Base-by-base conservation (phyloP, 2,888 invertebrate genomes). In the Pammene aurita region DNA sequence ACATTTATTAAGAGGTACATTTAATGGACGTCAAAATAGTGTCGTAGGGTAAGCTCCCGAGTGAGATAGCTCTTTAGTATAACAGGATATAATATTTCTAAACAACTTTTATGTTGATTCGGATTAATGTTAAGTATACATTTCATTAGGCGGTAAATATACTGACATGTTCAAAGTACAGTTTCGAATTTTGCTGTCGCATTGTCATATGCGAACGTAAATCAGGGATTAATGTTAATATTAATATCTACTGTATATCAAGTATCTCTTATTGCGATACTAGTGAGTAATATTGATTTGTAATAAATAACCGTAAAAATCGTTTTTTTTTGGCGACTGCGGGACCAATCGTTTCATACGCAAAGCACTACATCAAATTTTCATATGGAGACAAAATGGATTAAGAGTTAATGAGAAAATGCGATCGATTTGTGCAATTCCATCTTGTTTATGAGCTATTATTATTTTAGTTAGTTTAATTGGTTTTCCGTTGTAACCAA, bases 391-490 rank as follows among this genome's bases (percentile, higher is more conserved):
- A 13, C 16, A 48, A 57, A 48, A 61, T 48, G n/a, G 34, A 48
- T 35, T 60, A 0, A 2, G 46, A 10, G 26, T 41, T 18, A 41
- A 57, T 42, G 13, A 7, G 26, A 26, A 2, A 55, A 44, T 2
- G n/a, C 34, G 13, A 18, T 41, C 7, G 35, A 46, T 7, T 46
- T 35, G n/a, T 18, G 13, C 13, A 18, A 50, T 7, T 16, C 6
- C 34, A 38, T 11, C 48, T 46, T 61, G 35, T 61, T 38, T 38
- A 50, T 61, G 14, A 46, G 46, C 13, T 58, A 44, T 58, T 58
- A 50, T 50, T 50, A 35, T 50, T 62, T 62, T 38, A 26, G 10
- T 52, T 62, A 50, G 41, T 50, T 50, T 26, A 52, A 62, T 62
- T 52, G 26, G 38, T 62, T 62, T 52, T 62, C 18, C 18, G 50